These are phyloP conservation scores for Asarcornis scutulata DNA, from an alignment of 2,113 vertebrate genomes.

Conservation along the genomic window DNA sequence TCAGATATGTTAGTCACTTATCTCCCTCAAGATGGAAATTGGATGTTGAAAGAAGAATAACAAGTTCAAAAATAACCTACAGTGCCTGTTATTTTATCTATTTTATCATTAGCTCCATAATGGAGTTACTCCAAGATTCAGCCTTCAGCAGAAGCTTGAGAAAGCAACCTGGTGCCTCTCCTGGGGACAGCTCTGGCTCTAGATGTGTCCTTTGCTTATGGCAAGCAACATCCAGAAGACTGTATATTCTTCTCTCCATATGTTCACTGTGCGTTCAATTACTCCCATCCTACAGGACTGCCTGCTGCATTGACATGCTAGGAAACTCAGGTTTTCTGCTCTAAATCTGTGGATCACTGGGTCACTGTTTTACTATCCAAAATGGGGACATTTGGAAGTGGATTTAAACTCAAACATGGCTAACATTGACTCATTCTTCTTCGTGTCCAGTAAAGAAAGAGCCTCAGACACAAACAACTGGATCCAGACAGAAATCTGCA, in stretches of 20 bases:
- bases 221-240: neutral
- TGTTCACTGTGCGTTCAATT: neutral
- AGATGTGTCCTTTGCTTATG: neutral
- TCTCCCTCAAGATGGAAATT: neutral
- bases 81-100: neutral
- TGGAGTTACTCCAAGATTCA: neutral
- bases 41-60: neutral
- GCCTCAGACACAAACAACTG: neutral
- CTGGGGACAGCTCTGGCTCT: neutral
- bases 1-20: neutral
- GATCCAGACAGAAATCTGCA: neutral
- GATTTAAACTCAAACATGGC: neutral
- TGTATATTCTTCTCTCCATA: neutral
- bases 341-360: neutral
- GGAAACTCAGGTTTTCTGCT: neutral
- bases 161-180: neutral
- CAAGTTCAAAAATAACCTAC: neutral
- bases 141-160: neutral
- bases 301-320: neutral
- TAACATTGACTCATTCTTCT: neutral
- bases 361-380: neutral
- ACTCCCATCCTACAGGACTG: neutral
- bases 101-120: neutral
- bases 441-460: neutral
- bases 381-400: neutral